Evolutionary conservation across 2,888 invertebrate genomes (phyloP).

Genomic region (Chaetoderma sp.): DNA sequence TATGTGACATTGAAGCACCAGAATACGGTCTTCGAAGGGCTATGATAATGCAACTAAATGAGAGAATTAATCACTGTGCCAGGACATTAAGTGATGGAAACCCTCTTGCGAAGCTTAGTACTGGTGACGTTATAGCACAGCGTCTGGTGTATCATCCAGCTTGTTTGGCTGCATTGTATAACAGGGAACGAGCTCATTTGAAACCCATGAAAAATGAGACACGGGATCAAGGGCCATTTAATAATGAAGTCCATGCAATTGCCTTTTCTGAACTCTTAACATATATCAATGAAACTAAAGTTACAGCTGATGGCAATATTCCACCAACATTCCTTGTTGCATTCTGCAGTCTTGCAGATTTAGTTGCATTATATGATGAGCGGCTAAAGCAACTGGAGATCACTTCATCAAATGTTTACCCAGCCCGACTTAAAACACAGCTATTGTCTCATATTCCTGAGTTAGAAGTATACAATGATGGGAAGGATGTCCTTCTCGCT

Average conservation of each 20-base stretch:
- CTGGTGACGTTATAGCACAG: not conserved
- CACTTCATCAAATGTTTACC: not conserved
- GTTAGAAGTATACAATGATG: constrained; percentile 5
- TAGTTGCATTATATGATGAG: not conserved
- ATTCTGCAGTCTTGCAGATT: constrained; percentile 6
- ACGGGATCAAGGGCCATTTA: not conserved
- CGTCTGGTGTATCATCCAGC: not conserved
- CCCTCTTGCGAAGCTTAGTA: not conserved
- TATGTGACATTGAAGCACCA: not conserved
- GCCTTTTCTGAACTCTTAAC: not conserved
- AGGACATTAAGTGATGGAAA: not conserved
- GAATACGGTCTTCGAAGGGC: not conserved
- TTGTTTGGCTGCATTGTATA: not conserved
- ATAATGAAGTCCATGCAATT: not conserved
- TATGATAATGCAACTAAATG: not conserved
- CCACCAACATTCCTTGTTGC: not conserved
- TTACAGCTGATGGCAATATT: no score
- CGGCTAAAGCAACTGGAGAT: not conserved
- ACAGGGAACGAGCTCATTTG: not conserved
- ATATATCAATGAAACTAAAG: not conserved
- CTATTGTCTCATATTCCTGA: not conserved
- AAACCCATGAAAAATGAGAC: not conserved
- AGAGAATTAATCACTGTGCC: not conserved
- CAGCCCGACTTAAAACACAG: not conserved
- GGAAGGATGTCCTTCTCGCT: constrained; percentile 7